Evolutionary conservation across 2,113 vertebrate genomes (phyloP).

Genomic region (Antidorcas marsupialis): DNA sequence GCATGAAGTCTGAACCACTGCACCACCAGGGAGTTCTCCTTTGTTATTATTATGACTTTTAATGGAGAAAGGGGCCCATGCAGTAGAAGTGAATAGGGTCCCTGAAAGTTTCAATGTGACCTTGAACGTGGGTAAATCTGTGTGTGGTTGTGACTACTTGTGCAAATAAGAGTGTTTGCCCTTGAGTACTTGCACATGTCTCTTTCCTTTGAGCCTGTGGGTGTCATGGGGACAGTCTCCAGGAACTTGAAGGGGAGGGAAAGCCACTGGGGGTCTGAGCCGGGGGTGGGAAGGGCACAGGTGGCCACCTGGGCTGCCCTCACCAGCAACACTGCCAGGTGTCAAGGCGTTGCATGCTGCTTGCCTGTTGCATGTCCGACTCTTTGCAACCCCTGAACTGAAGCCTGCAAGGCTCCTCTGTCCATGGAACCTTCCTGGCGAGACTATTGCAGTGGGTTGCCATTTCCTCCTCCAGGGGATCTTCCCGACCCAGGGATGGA

Average conservation of each 20-base stretch:
- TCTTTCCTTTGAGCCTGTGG: background rate
- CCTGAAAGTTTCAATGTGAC: no score
- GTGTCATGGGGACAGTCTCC: background rate
- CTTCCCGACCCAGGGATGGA: background rate
- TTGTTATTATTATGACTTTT: background rate
- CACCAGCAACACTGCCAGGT: background rate
- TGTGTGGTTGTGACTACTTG: background rate
- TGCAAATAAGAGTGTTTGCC: background rate
- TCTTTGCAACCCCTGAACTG: background rate
- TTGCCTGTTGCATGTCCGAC: background rate
- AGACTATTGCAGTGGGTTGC: background rate
- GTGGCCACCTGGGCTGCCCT: background rate
- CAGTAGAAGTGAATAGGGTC: background rate
- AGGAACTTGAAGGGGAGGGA: background rate
- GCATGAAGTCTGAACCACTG: background rate
- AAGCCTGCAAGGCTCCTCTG: background rate
- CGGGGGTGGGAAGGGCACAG: background rate
- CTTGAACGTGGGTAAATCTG: rapidly evolving
- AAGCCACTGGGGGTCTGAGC: background rate
- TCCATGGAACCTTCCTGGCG: background rate
- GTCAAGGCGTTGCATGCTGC: background rate
- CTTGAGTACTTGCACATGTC: background rate
- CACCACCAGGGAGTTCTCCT: background rate
- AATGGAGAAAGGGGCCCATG: background rate
- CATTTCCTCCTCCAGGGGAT: background rate